These are phyloP conservation scores for Archips xylosteana DNA, from an alignment of 2,888 invertebrate species.

Conservation along the genomic window DNA sequence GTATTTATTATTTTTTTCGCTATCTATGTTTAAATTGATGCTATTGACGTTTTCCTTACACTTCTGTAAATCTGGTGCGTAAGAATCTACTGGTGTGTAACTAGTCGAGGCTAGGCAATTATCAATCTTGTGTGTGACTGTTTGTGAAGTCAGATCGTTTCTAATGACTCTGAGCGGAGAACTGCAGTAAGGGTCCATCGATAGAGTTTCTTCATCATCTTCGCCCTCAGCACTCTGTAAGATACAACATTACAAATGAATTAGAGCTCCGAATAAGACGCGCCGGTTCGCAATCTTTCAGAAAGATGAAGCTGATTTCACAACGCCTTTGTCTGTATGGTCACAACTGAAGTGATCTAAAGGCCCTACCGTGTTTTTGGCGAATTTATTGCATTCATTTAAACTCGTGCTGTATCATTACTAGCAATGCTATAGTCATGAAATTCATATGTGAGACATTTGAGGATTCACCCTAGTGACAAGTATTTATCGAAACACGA, in stretches of 20 bases:
- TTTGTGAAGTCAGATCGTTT: slow-evolving; percentile 70
- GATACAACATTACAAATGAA: not conserved
- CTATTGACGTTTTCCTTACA: slow-evolving; percentile 75
- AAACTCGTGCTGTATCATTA: too few relatives aligned
- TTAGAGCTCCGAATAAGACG: not conserved
- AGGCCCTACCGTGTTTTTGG: too few relatives aligned
- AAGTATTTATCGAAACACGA: too few relatives aligned
- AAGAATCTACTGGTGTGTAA: slow-evolving; percentile 61
- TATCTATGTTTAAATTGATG: slow-evolving; percentile 73
- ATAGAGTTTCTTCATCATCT: slow-evolving; percentile 86
- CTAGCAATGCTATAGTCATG: too few relatives aligned
- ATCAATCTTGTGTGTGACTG: slow-evolving; percentile 51
- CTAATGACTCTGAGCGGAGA: slow-evolving; percentile 69
- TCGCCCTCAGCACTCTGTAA: slow-evolving; percentile 82
- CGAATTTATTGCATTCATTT: too few relatives aligned
- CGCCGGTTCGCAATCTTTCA: not conserved
- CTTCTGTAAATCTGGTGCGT: slow-evolving; percentile 69
- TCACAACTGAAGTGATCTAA: not conserved
- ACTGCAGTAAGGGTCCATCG: slow-evolving; percentile 75
- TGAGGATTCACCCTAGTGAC: too few relatives aligned
- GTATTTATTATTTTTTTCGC: slow-evolving; percentile 65
- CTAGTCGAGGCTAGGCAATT: slow-evolving; percentile 61
- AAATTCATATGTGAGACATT: too few relatives aligned
- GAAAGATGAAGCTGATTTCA: not conserved
- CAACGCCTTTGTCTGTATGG: too few relatives aligned